These are phyloP conservation scores for Neodiprion virginianus DNA, from an alignment of 1,140 invertebrate genomes.

Conservation along the genomic window DNA sequence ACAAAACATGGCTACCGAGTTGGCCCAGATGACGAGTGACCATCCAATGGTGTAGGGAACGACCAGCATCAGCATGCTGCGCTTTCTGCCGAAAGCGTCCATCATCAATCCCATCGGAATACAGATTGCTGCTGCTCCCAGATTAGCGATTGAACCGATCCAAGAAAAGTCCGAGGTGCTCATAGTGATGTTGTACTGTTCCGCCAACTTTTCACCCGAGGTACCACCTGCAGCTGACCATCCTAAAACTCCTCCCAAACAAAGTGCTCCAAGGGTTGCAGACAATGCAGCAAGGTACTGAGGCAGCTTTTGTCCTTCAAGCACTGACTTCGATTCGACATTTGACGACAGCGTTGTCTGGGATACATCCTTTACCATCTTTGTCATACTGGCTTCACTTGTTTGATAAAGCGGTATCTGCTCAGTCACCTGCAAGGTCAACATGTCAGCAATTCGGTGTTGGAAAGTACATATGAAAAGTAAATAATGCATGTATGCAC, in stretches of 20 bases:
- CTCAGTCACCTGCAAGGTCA: too few species aligned
- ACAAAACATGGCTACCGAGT: slow-evolving; percentile 72
- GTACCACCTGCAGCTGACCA: slow-evolving; percentile 79
- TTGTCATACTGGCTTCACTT: slow-evolving; percentile 37
- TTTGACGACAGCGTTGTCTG: slow-evolving; percentile 63
- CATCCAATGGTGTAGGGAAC: slow-evolving; percentile 80
- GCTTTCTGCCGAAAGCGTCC: slow-evolving; percentile 78
- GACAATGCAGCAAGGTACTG: slow-evolving; percentile 74
- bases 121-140: slow-evolving; percentile 77
- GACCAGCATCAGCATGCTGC: slow-evolving; percentile 73
- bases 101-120: slow-evolving; percentile 76
- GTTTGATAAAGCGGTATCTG: too few species aligned
- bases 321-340: slow-evolving; percentile 24
- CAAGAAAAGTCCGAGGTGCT: slow-evolving; percentile 67
- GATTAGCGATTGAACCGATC: slow-evolving; percentile 73
- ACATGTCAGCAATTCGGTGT: too few species aligned
- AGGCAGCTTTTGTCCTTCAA: slow-evolving; percentile 63
- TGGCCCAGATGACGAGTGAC: slow-evolving; percentile 74
- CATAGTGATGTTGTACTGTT: slow-evolving; percentile 65
- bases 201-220: slow-evolving; percentile 52
- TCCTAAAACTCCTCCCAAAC: slow-evolving; percentile 72
- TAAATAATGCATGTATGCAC: too few species aligned
- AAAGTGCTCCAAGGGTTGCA: slow-evolving; percentile 66
- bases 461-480: too few species aligned
- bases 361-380: slow-evolving; percentile 61